Evolutionary conservation across 2,888 invertebrate genomes (phyloP), one percentile per base, ranked within the genome.

Genomic region (Pyrochroa serraticornis): DNA sequence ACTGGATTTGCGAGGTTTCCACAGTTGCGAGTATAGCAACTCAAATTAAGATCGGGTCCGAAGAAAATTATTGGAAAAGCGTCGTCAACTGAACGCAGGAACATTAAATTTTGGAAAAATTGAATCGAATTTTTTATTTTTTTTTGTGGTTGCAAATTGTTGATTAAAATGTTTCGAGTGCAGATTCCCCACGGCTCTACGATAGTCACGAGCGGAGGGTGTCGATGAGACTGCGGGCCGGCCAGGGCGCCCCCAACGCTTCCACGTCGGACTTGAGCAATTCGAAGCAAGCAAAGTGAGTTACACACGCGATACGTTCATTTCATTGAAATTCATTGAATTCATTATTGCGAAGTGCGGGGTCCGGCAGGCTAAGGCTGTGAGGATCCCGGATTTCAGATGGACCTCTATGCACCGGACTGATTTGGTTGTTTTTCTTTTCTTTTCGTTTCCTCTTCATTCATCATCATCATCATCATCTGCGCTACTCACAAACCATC

Each of bases 211-310:
- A 79, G 61, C 68, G 79, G 49, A 67, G 79, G 62, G 75, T 79
- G 14, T 79, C 80, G 13, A 78, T 79, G 76, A 67, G 80, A 65
- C 68, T 80, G 53, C 67, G 79, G 38, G 75, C 75, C n/a, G 71
- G 72, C 1, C 78, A 77, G 58, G 76, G 74, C 33, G 77, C 74
- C 42, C 79, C 78, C 2, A 80, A 80, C 53, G 77, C 79, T 35
- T 79, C 80, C 48, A 79, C 80, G 13, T 79, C 80, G n/a, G 80
- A 81, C 65, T 68, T 80, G 54, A 79, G 78, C 63, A 79, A 78
- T 59, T 74, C 79, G n/a, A 80, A 80, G 70, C 80, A 80, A 69
- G 78, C 80, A 67, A 81, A 81, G 81, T 81, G 79, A 80, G 81
- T 80, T 75, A 38, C 68, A 48, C 39, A 41, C 42, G 30, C 9